phyloP scores from a whole-genome alignment of 1,140 invertebrate species.

The Listronotus bonariensis region DNA sequence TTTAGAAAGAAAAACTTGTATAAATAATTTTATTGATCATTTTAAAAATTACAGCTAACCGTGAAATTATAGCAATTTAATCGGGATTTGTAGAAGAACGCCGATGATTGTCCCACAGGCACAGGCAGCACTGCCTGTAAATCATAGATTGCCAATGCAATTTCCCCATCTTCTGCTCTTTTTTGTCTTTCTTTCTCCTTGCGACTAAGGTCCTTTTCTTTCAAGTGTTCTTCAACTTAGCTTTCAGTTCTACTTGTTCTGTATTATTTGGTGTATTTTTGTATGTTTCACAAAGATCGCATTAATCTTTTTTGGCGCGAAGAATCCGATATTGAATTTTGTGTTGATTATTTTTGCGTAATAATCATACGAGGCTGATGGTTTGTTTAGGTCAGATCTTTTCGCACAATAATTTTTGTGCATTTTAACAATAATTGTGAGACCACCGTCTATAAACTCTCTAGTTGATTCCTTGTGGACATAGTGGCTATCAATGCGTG shows the following conservation, averaged over 20 bases:
- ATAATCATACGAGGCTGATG: conserved; percentile 41
- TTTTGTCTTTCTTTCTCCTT: not conserved
- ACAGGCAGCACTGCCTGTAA: too few relatives aligned
- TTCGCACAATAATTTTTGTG: conserved; percentile 45
- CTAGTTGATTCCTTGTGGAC: conserved; percentile 38
- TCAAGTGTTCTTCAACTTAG: not conserved
- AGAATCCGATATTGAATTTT: conserved; percentile 53
- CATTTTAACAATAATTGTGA: conserved; percentile 47
- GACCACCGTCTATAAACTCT: conserved; percentile 48
- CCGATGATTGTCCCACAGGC: conserved; percentile 39
- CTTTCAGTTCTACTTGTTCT: not conserved
- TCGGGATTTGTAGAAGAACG: conserved; percentile 51
- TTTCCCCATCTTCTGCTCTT: conserved; percentile 4
- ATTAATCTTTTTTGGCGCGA: conserved; percentile 43
- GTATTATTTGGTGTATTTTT: not conserved
- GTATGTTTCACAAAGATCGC: conserved; percentile 3
- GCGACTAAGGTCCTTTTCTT: not conserved
- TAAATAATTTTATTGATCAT: too few relatives aligned
- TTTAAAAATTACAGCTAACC: too few relatives aligned
- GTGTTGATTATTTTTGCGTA: conserved; percentile 50
- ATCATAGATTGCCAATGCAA: conserved; percentile 32
- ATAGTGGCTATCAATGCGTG: conserved; percentile 20
- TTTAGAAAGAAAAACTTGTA: not conserved
- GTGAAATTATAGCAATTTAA: conserved; percentile 42
- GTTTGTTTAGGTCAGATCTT: conserved; percentile 38